Evolutionary conservation across 2,888 invertebrate species (phyloP).

Genomic region (Cerastis rubricosa): DNA sequence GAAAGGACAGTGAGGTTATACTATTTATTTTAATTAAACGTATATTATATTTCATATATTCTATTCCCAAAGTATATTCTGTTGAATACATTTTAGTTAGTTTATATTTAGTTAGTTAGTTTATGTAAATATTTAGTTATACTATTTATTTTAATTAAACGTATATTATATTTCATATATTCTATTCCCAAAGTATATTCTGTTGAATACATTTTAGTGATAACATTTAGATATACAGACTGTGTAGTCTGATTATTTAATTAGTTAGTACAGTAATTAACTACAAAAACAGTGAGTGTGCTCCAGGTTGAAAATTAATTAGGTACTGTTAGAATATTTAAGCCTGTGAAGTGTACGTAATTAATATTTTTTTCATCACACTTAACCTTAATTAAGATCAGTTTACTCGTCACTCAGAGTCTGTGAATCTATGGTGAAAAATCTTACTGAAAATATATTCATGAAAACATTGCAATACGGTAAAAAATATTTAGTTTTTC

Average conservation of each 20-base stretch:
- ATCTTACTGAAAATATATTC: slow-evolving; percentile 2
- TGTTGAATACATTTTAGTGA: background rate
- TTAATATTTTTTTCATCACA: slow-evolving; percentile 43
- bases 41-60: too few species aligned
- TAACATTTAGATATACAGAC: background rate
- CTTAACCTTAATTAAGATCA: slow-evolving; percentile 47
- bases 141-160: too few species aligned
- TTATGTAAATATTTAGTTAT: too few species aligned
- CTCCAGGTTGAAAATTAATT: slow-evolving; percentile 26
- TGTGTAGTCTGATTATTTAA: too few species aligned
- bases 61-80: too few species aligned
- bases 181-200: too few species aligned
- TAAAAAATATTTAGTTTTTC: background rate
- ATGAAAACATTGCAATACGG: background rate
- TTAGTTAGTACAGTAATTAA: background rate
- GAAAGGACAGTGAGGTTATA: too few species aligned
- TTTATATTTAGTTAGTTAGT: too few species aligned
- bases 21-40: too few species aligned
- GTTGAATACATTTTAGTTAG: too few species aligned
- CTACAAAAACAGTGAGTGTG: slow-evolving; percentile 8
- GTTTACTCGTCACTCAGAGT: background rate
- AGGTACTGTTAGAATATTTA: slow-evolving; percentile 13
- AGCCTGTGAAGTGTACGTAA: slow-evolving; percentile 2
- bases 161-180: too few species aligned
- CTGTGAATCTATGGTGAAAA: background rate